Evolutionary conservation across 2,888 invertebrate genomes (phyloP).

Genomic region (Monoplex corrugatus): DNA sequence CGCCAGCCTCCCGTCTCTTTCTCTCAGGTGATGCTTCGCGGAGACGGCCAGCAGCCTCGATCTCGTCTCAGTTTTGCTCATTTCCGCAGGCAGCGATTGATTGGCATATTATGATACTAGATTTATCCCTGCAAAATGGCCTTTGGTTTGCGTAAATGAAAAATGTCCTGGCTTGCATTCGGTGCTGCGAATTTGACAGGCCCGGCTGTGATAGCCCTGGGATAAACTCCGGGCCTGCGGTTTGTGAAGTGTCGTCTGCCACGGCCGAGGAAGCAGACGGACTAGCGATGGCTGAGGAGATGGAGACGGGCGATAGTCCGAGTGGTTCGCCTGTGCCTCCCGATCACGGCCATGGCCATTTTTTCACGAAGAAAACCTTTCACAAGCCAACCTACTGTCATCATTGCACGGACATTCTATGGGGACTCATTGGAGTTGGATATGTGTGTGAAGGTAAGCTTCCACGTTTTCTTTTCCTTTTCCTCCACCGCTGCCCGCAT

Average conservation of each 20-base stretch:
- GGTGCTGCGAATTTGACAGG: constrained; percentile 45
- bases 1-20: constrained; percentile 43
- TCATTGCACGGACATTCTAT: constrained; percentile 99
- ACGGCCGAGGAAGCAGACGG: constrained; percentile 49
- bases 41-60: constrained; percentile 67
- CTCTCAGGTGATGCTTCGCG: constrained; percentile 61
- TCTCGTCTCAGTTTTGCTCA: constrained; percentile 66
- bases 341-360: constrained; percentile 88
- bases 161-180: constrained; percentile 49
- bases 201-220: constrained; percentile 46
- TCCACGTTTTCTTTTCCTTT: constrained; percentile 25
- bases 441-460: constrained; percentile 98
- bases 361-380: constrained; percentile 99
- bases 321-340: constrained; percentile 62
- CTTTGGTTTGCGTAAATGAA: constrained; percentile 50
- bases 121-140: constrained; percentile 62
- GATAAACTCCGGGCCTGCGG: constrained; percentile 43
- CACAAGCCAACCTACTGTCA: constrained; percentile 99
- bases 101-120: constrained; percentile 63
- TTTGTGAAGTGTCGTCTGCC: constrained; percentile 49
- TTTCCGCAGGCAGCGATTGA: constrained; percentile 68
- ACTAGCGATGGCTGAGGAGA: constrained; percentile 62
- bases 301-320: constrained; percentile 66
- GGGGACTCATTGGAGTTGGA: constrained; percentile 99
- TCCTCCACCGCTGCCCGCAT: constrained; percentile 18